These are phyloP conservation scores for Sinella curviseta DNA, from an alignment of 1,140 invertebrate species.

Conservation along the genomic window DNA sequence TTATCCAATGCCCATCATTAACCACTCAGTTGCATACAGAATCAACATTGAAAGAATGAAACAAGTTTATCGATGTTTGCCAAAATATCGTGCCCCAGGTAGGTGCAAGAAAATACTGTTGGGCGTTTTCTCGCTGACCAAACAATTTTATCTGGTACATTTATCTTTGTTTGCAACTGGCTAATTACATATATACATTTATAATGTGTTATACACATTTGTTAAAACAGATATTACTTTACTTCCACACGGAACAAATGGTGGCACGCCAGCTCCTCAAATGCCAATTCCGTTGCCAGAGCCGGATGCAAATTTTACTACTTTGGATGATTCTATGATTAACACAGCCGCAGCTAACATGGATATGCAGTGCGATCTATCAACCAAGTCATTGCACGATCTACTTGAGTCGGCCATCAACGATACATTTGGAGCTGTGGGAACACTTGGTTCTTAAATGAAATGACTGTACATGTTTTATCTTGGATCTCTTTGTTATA, in stretches of 20 bases:
- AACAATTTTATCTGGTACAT: too few relatives aligned
- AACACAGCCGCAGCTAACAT: conserved; percentile 4
- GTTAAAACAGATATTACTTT: not conserved
- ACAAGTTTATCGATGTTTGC: conserved; percentile 78
- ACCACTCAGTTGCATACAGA: conserved; percentile 72
- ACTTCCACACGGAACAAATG: not conserved
- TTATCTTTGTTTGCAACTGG: too few relatives aligned
- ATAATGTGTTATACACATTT: too few relatives aligned
- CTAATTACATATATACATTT: too few relatives aligned
- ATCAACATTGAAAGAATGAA: conserved; percentile 84
- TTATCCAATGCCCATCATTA: conserved; percentile 83
- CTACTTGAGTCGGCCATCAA: conserved; percentile 7
- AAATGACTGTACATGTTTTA: not conserved
- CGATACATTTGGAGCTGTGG: conserved; percentile 21
- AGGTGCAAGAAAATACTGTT: too few relatives aligned
- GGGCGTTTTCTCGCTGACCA: too few relatives aligned
- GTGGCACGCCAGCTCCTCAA: not conserved
- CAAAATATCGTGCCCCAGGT: conserved; percentile 56
- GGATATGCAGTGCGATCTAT: conserved; percentile 8
- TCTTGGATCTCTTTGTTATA: not conserved
- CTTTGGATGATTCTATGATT: conserved; percentile 4
- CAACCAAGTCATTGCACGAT: not conserved
- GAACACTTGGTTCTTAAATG: not conserved
- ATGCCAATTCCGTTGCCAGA: not conserved
- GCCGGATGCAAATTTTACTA: conserved; percentile 9